Evolutionary conservation across 2,113 vertebrate genomes (phyloP), one percentile per base, ranked within the genome.

Genomic region (Calonectris borealis): DNA sequence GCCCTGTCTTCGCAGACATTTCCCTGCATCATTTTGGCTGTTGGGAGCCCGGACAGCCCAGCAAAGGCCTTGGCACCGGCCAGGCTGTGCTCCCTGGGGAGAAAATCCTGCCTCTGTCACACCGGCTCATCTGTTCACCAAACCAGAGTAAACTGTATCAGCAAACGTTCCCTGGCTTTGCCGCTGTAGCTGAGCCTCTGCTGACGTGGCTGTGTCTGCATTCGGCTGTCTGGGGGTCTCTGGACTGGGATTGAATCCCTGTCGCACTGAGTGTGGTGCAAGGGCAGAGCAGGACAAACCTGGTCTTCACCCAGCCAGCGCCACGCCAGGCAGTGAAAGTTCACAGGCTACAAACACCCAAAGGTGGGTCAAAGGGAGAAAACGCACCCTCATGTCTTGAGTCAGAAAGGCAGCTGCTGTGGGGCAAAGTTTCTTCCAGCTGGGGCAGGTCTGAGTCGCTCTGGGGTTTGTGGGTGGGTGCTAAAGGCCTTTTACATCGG

Each of bases 191-290:
- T 26, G 64, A 31, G 21, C 34, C 34, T 48, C 38, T 25, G 49
- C 73, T 52, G 82, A 25, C 0, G 6, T 22, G 61, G 32, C 65
- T 42, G 46, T 12, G n/a, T 26, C 62, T 10, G 27, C 4, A 0
- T 54, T 27, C 2, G 4, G 61, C 49, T 13, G 10, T 27, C 9
- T 48, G 24, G 48, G 36, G 7, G 16, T 20, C 48, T 11, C 62
- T 44, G 40, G 25, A 2, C 31, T 0, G 4, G 40, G 26, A 3
- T 2, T 7, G 11, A 34, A 5, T 3, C 66, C 13, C 32, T 46
- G 44, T 54, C 7, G 3, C 0, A 1, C 46, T 16, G 40, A 60
- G 42, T 3, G 48, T 4, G 22, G 51, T 7, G 52, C 17, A 3
- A 17, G 15, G 58, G 14, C 27, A 6, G 46, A 48, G 78, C 34